A percentile compares a stretch with the other conserved stretches of the same genome.
Evolutionary conservation across 2,797 vertebrate genomes (phyloP).

Genomic region (Anomalospiza imberbis): DNA sequence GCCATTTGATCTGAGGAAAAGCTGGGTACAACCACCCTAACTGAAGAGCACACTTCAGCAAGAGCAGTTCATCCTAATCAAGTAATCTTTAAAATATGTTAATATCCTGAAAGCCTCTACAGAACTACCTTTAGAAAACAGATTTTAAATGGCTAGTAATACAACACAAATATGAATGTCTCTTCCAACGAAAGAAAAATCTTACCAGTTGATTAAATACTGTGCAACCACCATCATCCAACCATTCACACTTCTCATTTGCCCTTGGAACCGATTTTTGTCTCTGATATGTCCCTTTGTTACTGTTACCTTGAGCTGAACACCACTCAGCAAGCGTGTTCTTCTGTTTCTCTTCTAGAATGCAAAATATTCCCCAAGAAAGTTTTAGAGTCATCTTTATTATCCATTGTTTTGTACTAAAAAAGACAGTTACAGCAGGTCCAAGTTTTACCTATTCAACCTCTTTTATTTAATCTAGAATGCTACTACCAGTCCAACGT

Average conservation of each 20-base stretch:
- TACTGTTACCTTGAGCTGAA: conserved; percentile 71
- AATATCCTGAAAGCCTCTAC: not conserved
- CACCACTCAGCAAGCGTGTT: conserved; percentile 84
- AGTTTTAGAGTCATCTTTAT: not conserved
- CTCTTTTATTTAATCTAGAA: not conserved
- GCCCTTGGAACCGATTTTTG: conserved; percentile 52
- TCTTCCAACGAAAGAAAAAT: not conserved
- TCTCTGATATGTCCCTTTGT: conserved; percentile 61
- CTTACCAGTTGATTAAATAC: conserved; percentile 80
- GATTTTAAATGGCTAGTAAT: not conserved
- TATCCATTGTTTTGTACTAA: not conserved
- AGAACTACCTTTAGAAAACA: not conserved
- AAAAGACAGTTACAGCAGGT: not conserved
- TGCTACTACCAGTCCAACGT: not conserved
- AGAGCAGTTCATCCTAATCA: not conserved
- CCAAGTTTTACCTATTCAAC: not conserved
- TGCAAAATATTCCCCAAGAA: not conserved
- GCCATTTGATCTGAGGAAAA: not conserved
- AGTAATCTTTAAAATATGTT: not conserved
- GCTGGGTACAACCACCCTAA: not conserved
- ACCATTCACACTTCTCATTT: conserved; percentile 70
- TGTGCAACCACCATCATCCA: conserved; percentile 76
- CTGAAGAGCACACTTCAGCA: not conserved
- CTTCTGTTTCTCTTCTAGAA: conserved; percentile 83
- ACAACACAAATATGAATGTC: not conserved